Evolutionary conservation across 92 coral and sea anemone genomes (phyloP), one percentile per base, ranked within the genome.

Genomic region (Blastomussa wellsi): DNA sequence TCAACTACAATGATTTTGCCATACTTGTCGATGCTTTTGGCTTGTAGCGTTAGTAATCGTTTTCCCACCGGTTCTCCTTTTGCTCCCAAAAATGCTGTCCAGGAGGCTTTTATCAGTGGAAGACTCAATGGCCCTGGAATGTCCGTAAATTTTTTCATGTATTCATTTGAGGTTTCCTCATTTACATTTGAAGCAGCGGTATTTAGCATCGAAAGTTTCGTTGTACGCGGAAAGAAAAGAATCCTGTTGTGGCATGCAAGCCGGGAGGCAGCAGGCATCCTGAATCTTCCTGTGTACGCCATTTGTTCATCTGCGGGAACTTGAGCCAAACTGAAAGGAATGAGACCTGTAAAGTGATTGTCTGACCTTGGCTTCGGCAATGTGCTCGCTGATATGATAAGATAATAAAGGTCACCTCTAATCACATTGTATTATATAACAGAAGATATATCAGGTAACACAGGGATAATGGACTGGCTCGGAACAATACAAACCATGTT

Each of bases 1-100:
- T 35, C 47, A 2, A 52, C 75, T 62, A 74, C 74, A 32, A 66
- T 73, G 47, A 91, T 91, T 37, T 53, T 39, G 15, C 94, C 94
- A 84, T 72, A 91, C 57, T 49, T 84, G 10, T 79, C 33, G 7
- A 84, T 57, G 41, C 68, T 67, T 38, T 84, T 55, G 13, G 62
- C 39, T 79, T 91, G 89, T 9, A 85, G 36, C 9, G 74, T 73
- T 17, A 88, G 26, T 39, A 86, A 6, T 65, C 79, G 78, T 53
- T 90, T 90, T 44, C 85, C 81, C 7, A 86, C 68, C 24, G 93
- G 88, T 68, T 89, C 74, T 62, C 80, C 66, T 24, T 64, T n/a
- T 67, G 74, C 76, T n/a, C 76, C 88, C 5, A 74, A 22, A 66
- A 85, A 38, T 24, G 78, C 55, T n/a, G 79, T 74, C 71, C 36